These are phyloP conservation scores for Apis cerana DNA, from an alignment of 1,140 invertebrate genomes.

Conservation along the genomic window DNA sequence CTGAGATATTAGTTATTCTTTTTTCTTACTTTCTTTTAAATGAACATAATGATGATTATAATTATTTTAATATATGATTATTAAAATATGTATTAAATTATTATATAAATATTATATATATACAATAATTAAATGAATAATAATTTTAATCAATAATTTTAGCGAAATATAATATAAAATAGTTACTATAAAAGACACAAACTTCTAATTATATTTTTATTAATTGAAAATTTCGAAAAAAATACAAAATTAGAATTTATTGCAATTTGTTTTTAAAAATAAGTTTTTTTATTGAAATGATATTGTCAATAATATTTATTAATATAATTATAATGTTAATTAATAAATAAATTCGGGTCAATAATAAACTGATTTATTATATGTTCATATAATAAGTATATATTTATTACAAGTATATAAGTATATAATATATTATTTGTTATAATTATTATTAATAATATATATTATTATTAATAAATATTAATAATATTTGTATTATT, in stretches of 20 bases:
- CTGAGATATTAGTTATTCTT: constrained; percentile 25
- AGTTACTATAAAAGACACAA: not conserved
- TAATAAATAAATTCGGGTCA: not conserved
- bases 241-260: not conserved
- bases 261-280: not conserved
- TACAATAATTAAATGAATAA: not conserved
- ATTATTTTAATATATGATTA: not conserved
- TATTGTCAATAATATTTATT: not conserved
- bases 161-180: not conserved
- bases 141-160: not conserved
- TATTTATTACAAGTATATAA: too few species aligned
- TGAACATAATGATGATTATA: not conserved
- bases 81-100: too few species aligned
- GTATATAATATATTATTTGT: too few species aligned
- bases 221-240: too few species aligned
- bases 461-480: too few species aligned
- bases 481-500: too few species aligned
- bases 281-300: not conserved
- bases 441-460: too few species aligned
- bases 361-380: too few species aligned
- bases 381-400: too few species aligned
- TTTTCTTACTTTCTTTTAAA: not conserved
- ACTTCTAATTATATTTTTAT: not conserved
- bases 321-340: not conserved
- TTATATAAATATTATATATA: too few species aligned